A percentile compares a stretch with the other conserved stretches of the same genome.
phyloP scores from a whole-genome alignment of 2,797 vertebrate species.

The Trichosurus vulpecula region DNA sequence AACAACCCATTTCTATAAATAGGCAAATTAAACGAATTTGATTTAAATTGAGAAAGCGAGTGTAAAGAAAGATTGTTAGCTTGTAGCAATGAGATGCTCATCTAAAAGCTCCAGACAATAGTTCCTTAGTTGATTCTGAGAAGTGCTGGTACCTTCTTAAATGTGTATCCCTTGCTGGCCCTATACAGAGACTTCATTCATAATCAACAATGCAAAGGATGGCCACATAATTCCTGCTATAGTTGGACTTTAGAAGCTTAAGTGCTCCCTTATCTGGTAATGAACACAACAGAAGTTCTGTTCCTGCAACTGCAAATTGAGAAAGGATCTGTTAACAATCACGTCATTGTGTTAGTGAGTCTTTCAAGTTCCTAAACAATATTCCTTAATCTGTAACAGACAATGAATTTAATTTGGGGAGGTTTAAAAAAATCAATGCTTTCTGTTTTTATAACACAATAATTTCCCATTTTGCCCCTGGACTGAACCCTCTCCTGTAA shows the following conservation, averaged over 20 bases:
- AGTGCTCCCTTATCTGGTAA: constrained; percentile 83
- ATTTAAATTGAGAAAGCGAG: constrained; percentile 80
- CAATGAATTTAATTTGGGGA: constrained; percentile 74
- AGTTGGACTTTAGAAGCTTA: constrained; percentile 83
- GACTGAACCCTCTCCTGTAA: neutral
- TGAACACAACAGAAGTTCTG: constrained; percentile 83
- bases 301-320: constrained; percentile 65
- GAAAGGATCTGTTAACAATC: constrained; percentile 50
- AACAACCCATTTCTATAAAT: neutral
- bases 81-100: constrained; percentile 81
- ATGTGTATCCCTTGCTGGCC: constrained; percentile 81
- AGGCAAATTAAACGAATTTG: constrained; percentile 86
- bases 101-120: constrained; percentile 82
- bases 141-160: constrained; percentile 83
- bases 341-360: constrained; percentile 60
- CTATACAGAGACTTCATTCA: constrained; percentile 85
- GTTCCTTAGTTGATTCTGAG: constrained; percentile 85
- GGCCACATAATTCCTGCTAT: constrained; percentile 83
- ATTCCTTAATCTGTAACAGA: constrained; percentile 56
- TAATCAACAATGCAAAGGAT: constrained; percentile 81
- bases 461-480: neutral
- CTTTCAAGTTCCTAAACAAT: constrained; percentile 49
- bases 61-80: constrained; percentile 68
- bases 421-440: neutral
- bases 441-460: neutral